Percentiles rank a stretch among this genome's conserved stretches.
These are phyloP conservation scores for Stegodyphus dumicola DNA, from an alignment of 1,140 invertebrate species.

Conservation along the genomic window DNA sequence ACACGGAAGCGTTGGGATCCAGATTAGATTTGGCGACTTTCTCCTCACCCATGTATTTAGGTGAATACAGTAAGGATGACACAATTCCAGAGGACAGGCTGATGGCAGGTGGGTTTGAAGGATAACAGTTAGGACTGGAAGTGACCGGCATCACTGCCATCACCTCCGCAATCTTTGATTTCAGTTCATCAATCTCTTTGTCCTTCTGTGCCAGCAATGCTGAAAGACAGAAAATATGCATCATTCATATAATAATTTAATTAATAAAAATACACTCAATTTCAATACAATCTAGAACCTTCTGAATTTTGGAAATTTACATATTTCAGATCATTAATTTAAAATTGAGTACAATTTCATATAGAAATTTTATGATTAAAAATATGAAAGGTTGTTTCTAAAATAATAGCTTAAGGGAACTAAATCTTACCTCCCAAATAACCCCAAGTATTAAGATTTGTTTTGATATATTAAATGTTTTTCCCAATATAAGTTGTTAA, in stretches of 20 bases:
- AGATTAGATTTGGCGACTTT: slow-evolving; percentile 75
- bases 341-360: no score
- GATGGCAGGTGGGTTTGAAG: slow-evolving; percentile 53
- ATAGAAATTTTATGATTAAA: no score
- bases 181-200: slow-evolving; percentile 89
- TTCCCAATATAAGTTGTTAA: no score
- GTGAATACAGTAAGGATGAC: slow-evolving; percentile 58
- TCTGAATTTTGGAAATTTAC: no score
- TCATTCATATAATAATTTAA: background rate
- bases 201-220: slow-evolving; percentile 83
- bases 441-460: no score
- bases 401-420: no score
- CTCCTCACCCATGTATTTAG: slow-evolving; percentile 64
- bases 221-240: slow-evolving; percentile 68
- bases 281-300: no score
- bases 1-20: slow-evolving; percentile 91
- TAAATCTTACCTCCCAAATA: no score
- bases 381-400: no score
- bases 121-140: slow-evolving; percentile 62
- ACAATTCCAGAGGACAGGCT: slow-evolving; percentile 65
- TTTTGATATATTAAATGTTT: no score
- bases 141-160: slow-evolving; percentile 86
- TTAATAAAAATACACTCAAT: no score
- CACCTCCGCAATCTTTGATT: slow-evolving; percentile 89
- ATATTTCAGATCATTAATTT: no score